Base-by-base conservation (phyloP, 1,140 invertebrate genomes). In the Epicauta chinensis region DNA sequence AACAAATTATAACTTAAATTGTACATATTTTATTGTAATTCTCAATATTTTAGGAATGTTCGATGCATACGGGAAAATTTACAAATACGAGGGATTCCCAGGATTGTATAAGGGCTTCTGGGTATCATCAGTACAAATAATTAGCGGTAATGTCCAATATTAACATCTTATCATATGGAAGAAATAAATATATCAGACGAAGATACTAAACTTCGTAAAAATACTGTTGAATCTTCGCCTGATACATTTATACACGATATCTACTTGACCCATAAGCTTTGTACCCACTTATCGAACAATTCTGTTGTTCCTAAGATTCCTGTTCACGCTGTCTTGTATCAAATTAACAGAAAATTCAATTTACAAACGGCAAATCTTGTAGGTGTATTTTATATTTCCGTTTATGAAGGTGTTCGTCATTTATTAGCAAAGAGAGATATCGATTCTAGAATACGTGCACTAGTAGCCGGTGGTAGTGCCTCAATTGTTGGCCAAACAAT, bases 21-120 rank as follows among this genome's bases (percentile, higher is more conserved):
- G 31, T 17, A 53, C 16, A 44, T 34, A 12, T 7, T 34, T 1
- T n/a, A 34, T n/a, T 3, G 2, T 17, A 23, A 10, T 14, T 10
- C 16, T 32, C 13, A 16, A 45, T 44, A 40, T 71, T 71, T 69
- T 60, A 76, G 86, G 93, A 38, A 89, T 94, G 62, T 78, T 88
- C 50, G 94, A 99, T 74, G 94, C 94, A 9, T 92, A 89, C 64
- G 74, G 74, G 47, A 94, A 97, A 75, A 98, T 98, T 64, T 83
- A 91, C 55, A 75, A 74, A 52, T 74, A 80, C n/a, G 96, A 98
- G 76, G 96, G 96, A 9, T 60, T 89, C 15, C 71, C 81, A 3
- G 93, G 93, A 0, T 72, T 98, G 0, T 98, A 98, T 70, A 79
- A 87, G 65, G 96, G 94, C n/a, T 97, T 97, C 70, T 95, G 91